Conservation (phyloP, 2,113 vertebrate species). For the Nymphicus hollandicus region DNA sequence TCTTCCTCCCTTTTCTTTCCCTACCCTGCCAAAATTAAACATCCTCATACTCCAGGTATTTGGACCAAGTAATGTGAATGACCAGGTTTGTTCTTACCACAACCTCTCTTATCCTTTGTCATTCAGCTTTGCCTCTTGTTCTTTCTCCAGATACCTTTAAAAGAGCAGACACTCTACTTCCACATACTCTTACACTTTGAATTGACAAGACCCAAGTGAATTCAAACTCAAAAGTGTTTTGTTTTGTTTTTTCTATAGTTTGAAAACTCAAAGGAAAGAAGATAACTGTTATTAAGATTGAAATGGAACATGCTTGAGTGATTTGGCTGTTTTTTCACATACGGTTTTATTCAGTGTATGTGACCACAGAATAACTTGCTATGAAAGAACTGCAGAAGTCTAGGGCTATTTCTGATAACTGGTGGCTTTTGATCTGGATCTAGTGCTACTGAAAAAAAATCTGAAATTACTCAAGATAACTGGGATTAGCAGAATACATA, state of each 20-base stretch:
- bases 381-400: background rate
- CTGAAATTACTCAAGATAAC: background rate
- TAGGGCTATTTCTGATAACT: background rate
- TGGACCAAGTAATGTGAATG: background rate
- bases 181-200: background rate
- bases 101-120: background rate
- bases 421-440: background rate
- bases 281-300: background rate
- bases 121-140: background rate
- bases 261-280: background rate
- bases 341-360: background rate
- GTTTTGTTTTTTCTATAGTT: background rate
- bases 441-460: background rate
- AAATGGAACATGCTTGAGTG: background rate
- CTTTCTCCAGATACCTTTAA: background rate
- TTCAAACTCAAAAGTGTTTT: background rate
- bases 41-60: background rate
- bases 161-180: background rate
- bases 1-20: background rate
- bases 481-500: background rate
- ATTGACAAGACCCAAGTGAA: background rate
- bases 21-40: background rate
- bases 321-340: background rate
- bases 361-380: background rate
- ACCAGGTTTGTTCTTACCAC: background rate